These are phyloP conservation scores for Diplazon laetatorius DNA, from an alignment of 2,888 invertebrate genomes.

Conservation along the genomic window DNA sequence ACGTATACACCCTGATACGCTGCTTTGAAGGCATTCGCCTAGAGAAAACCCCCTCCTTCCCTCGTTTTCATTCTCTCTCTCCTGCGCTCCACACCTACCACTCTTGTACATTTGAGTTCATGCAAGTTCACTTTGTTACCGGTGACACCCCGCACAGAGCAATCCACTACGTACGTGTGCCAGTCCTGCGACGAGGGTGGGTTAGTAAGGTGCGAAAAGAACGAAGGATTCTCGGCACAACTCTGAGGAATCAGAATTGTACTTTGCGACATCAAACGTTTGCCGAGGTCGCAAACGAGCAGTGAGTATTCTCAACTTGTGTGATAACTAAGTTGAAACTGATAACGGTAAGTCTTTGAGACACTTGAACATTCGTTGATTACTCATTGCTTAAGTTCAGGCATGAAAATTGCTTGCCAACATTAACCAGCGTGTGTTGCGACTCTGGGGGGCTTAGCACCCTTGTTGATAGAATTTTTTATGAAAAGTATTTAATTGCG, in stretches of 20 bases:
- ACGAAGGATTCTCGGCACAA: constrained; percentile 45
- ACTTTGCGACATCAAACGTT: constrained; percentile 34
- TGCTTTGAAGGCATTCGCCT: constrained; percentile 32
- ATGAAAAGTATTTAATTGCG: no score
- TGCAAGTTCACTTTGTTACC: constrained; percentile 71
- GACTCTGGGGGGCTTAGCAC: no score
- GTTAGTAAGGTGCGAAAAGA: constrained; percentile 7
- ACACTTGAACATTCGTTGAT: neutral
- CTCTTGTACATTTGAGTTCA: constrained; percentile 70
- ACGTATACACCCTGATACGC: constrained; percentile 41
- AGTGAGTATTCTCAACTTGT: neutral
- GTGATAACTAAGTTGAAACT: constrained; percentile 15
- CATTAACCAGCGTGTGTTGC: no score
- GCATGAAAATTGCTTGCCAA: no score
- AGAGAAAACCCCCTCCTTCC: neutral
- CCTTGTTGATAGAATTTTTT: no score
- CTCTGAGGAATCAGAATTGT: constrained; percentile 51
- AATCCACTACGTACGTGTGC: constrained; percentile 31
- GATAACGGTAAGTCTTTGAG: constrained; percentile 18
- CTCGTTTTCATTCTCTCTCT: neutral
- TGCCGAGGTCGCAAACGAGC: constrained; percentile 4
- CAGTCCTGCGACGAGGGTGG: neutral
- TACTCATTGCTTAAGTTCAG: neutral
- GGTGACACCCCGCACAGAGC: constrained; percentile 57
- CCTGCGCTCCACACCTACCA: neutral